Conservation (phyloP, 2,888 invertebrate species). For the Leptinotarsa haldemani region DNA sequence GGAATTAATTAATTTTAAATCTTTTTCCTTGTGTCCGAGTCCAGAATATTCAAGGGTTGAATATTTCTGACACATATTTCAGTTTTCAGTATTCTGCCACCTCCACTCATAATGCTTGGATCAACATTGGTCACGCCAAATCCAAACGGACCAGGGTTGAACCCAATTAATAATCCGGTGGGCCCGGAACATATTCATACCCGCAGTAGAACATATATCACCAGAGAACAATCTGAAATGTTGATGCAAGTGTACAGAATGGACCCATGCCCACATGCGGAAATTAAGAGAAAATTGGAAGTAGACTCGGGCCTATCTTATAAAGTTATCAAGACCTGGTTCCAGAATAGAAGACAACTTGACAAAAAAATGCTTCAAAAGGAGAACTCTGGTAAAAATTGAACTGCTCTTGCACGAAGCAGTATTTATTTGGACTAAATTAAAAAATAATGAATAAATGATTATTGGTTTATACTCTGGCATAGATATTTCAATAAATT, state of each 20-base stretch:
- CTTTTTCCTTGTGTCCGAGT: too few relatives aligned
- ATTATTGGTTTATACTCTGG: too few relatives aligned
- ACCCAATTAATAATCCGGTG: background rate
- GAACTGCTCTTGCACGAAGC: too few relatives aligned
- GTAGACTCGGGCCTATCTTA: constrained; percentile 1
- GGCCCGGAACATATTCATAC: constrained; percentile 3
- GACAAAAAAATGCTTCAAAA: constrained; percentile 8
- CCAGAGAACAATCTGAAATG: constrained; percentile 3
- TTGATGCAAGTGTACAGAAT: constrained; percentile 4
- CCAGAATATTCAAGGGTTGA: background rate
- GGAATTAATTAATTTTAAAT: too few relatives aligned
- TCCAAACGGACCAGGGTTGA: background rate
- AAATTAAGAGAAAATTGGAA: constrained; percentile 13
- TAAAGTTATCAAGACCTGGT: constrained; percentile 20
- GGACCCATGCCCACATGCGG: constrained; percentile 8
- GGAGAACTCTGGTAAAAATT: background rate
- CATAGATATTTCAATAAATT: too few relatives aligned
- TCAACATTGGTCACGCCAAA: background rate
- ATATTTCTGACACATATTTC: background rate
- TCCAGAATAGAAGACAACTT: constrained; percentile 4
- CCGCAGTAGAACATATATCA: constrained; percentile 6
- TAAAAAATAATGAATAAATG: too few relatives aligned
- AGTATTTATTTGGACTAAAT: too few relatives aligned
- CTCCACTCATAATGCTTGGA: too few relatives aligned
- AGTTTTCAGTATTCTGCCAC: background rate